Conservation (phyloP, 2,888 invertebrate species). For the Thereva unica region DNA sequence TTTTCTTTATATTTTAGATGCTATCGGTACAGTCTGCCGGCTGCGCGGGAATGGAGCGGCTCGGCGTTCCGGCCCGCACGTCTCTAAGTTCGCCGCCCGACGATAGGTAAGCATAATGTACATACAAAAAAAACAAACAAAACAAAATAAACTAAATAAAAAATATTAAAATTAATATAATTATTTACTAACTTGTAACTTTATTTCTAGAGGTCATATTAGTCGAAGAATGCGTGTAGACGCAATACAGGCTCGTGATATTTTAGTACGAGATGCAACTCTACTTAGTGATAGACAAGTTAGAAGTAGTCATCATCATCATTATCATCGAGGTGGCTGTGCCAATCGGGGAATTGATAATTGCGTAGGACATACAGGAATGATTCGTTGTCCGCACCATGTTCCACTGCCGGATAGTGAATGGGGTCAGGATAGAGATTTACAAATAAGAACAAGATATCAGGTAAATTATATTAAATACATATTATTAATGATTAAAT, state of each 20-base stretch:
- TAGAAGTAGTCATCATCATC: conserved; percentile 46
- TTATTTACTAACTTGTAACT: not conserved
- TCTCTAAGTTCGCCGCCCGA: conserved; percentile 59
- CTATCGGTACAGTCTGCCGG: conserved; percentile 74
- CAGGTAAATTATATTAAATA: conserved; percentile 58
- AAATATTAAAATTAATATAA: not conserved
- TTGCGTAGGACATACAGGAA: conserved; percentile 39
- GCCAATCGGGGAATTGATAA: conserved; percentile 35
- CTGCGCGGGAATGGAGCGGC: conserved; percentile 74
- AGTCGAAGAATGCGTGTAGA: conserved; percentile 58
- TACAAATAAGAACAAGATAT: conserved; percentile 67
- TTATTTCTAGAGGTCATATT: conserved; percentile 52
- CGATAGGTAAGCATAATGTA: conserved; percentile 52
- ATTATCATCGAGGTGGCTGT: conserved; percentile 43
- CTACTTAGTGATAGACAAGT: conserved; percentile 46
- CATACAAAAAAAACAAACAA: not conserved
- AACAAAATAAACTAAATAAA: conserved; percentile 15
- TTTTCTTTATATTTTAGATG: conserved; percentile 68
- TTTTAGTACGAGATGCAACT: conserved; percentile 48
- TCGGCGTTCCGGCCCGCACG: conserved; percentile 62
- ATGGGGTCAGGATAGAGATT: conserved; percentile 66
- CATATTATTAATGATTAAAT: not conserved
- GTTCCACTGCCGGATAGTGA: conserved; percentile 70
- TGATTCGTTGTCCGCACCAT: conserved; percentile 63
- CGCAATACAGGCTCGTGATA: conserved; percentile 56